A percentile compares a stretch with the other conserved stretches of the same genome.
These are phyloP conservation scores for Creontiades dilutus DNA, from an alignment of 2,888 invertebrate genomes.

Conservation along the genomic window DNA sequence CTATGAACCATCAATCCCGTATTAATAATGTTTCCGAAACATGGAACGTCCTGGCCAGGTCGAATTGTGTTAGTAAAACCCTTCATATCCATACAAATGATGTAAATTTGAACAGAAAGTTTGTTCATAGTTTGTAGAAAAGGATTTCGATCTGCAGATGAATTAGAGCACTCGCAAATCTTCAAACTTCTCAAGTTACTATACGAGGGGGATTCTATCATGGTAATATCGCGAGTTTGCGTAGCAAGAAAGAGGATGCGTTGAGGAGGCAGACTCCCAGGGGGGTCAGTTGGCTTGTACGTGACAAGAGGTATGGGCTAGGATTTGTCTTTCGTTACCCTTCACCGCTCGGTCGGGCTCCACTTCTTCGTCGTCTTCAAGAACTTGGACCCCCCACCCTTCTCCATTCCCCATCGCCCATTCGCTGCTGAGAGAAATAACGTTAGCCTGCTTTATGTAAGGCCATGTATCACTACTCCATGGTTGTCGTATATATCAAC, in stretches of 20 bases:
- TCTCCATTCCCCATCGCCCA: neutral
- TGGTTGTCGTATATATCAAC: constrained; percentile 37
- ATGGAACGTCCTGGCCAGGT: too few species aligned
- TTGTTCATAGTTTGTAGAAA: too few species aligned
- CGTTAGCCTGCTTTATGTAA: constrained; percentile 65
- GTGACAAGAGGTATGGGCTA: constrained; percentile 53
- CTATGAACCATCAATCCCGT: too few species aligned
- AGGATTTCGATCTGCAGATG: too few species aligned
- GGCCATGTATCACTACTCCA: constrained; percentile 61
- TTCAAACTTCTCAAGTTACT: neutral
- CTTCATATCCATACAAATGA: too few species aligned
- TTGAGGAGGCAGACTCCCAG: neutral
- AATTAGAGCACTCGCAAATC: too few species aligned
- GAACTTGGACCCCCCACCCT: constrained; percentile 44
- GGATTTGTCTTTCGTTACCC: constrained; percentile 57
- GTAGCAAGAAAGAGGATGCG: constrained; percentile 7
- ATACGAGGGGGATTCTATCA: neutral
- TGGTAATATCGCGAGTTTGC: constrained; percentile 29
- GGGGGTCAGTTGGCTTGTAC: constrained; percentile 54
- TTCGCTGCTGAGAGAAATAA: constrained; percentile 55
- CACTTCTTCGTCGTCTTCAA: constrained; percentile 40
- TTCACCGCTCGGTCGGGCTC: constrained; percentile 18
- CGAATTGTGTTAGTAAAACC: too few species aligned
- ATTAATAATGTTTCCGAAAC: too few species aligned
- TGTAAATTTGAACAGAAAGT: too few species aligned